Evolutionary conservation across 2,113 vertebrate species (phyloP), one percentile per base, ranked within the genome.

Genomic region (Pampusana beccarii): DNA sequence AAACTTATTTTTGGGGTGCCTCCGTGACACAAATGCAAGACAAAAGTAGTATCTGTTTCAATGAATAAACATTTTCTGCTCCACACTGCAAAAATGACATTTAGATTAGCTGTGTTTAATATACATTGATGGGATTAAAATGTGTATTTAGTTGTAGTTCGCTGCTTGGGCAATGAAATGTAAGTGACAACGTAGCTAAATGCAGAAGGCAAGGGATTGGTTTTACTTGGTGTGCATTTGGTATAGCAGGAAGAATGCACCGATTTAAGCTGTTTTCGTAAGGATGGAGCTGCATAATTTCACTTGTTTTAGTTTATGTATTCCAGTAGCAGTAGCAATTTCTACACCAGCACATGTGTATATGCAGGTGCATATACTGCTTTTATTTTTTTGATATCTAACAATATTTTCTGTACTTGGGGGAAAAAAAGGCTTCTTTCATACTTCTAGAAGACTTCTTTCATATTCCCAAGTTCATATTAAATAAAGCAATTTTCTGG

Each of bases 91-190:
- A 87, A 94, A 96, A 53, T 95, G 95, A 91, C 97, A 97, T 90
- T 97, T 96, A 57, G 62, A 96, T 97, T 97, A 96, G 93, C 70
- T 86, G 40, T 42, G 65, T 80, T 96, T 98, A 97, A 97, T 97
- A 80, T 70, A 64, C 78, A 88, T 93, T 97, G 97, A 97, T 96
- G 94, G 89, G 93, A 97, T 97, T 97, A 97, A 98, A 98, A 97
- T 92, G 44, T 92, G 79, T 96, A 89, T 92, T 97, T 92, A 88
- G 3, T 95, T 95, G 58, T 96, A 80, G 72, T 48, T 82, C 38
- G 40, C 78, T 96, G 74, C 83, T 86, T 83, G 78, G 80, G 94
- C 90, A 96, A 86, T 62, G 91, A 97, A 96, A 97, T 91, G 81
- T 42, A 86, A 91, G 79, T 75, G 84, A 94, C 53, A 85, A 65